Conservation (phyloP, 2,888 invertebrate species). For the Caenorhabditis macrosperma region DNA sequence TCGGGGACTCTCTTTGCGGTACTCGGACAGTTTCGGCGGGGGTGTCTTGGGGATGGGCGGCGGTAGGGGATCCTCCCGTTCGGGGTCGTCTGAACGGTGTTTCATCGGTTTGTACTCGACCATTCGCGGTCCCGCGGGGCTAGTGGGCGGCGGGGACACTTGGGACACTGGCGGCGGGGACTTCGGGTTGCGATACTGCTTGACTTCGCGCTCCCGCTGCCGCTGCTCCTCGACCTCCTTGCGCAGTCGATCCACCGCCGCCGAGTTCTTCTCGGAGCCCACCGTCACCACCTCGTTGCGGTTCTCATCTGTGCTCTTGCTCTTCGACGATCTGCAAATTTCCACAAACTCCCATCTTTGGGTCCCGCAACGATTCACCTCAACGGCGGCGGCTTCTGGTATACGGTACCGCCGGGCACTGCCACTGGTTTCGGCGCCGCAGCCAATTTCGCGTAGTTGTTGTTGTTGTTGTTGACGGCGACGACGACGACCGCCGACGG, state of each 20-base stretch:
- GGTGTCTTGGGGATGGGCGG: conserved; percentile 56
- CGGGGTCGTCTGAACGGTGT: conserved; percentile 9
- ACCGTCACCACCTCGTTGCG: conserved; percentile 10
- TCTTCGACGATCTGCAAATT: neutral
- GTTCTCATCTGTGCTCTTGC: conserved; percentile 40
- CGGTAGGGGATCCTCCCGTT: conserved; percentile 8
- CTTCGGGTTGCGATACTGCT: conserved; percentile 36
- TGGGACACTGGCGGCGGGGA: neutral
- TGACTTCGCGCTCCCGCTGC: conserved; percentile 46
- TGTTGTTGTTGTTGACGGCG: conserved; percentile 33
- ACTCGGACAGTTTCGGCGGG: conserved; percentile 50
- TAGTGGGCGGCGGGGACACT: neutral
- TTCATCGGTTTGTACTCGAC: conserved; percentile 56
- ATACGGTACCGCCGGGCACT: conserved; percentile 19
- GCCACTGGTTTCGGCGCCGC: conserved; percentile 22
- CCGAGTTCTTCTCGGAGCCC: conserved; percentile 3
- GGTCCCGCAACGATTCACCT: neutral
- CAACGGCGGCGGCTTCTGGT: conserved; percentile 6
- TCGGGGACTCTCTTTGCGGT: conserved; percentile 39
- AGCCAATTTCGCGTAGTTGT: conserved; percentile 17
- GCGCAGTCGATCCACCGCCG: conserved; percentile 39
- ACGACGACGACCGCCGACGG: neutral
- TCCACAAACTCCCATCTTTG: neutral
- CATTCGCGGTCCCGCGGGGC: conserved; percentile 24
- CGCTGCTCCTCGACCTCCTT: conserved; percentile 46